A percentile compares a stretch with the other conserved stretches of the same genome.
phyloP scores from a whole-genome alignment of 2,113 vertebrate species.

The Promerops cafer region DNA sequence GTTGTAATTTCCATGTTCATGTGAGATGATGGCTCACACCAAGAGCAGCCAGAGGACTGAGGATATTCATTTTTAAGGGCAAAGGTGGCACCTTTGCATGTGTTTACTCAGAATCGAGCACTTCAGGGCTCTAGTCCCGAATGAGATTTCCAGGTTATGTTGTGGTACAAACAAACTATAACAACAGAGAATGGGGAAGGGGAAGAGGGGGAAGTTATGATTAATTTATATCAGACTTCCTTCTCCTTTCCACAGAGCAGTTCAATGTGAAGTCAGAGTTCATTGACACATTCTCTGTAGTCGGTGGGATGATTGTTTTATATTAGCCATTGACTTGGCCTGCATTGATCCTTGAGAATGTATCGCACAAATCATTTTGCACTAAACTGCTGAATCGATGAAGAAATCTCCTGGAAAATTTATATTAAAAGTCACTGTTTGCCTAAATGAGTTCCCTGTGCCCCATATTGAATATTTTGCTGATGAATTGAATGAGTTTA shows the following conservation, averaged over 20 bases:
- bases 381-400: conserved; percentile 95
- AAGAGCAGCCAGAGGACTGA: neutral
- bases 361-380: conserved; percentile 99
- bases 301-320: conserved; percentile 80
- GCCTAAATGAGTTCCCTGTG: conserved; percentile 88
- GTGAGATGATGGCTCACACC: neutral
- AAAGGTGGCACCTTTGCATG: neutral
- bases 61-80: neutral
- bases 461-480: conserved; percentile 94
- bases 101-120: neutral
- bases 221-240: conserved; percentile 10
- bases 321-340: conserved; percentile 84
- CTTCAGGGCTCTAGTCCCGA: neutral
- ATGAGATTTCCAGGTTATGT: neutral
- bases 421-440: conserved; percentile 93
- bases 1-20: accelerated
- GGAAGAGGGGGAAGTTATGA: conserved; percentile 9
- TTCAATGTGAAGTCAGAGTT: conserved; percentile 79
- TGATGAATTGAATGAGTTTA: conserved; percentile 99
- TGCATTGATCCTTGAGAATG: conserved; percentile 94
- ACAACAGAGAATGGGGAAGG: neutral
- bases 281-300: conserved; percentile 76
- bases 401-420: conserved; percentile 99
- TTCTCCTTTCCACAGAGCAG: conserved; percentile 38
- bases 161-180: conserved; percentile 2